Percentiles rank a stretch among this genome's conserved stretches.
These are phyloP conservation scores for Kuschelorhynchus macadamiae DNA, from an alignment of 2,888 invertebrate genomes.

Conservation along the genomic window DNA sequence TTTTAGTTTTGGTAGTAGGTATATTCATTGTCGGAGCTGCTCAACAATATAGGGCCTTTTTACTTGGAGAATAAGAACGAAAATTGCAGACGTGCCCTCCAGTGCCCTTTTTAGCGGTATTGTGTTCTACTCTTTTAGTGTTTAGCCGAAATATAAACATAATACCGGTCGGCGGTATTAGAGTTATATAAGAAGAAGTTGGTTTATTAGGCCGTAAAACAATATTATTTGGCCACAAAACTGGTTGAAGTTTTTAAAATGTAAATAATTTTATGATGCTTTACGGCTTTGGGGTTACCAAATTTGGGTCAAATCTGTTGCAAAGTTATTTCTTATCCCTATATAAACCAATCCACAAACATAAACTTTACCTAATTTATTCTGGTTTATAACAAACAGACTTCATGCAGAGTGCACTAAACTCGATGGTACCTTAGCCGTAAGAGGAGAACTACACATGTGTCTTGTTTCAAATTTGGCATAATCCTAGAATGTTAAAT, in stretches of 20 bases:
- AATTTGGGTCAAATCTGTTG: conserved; percentile 1
- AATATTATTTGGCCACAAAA: conserved; percentile 29
- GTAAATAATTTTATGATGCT: conserved; percentile 12
- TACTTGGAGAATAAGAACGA: conserved; percentile 10
- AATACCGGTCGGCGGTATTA: conserved; percentile 26
- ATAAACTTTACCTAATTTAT: no score
- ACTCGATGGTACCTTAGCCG: no score
- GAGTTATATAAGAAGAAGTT: conserved; percentile 9
- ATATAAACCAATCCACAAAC: no score
- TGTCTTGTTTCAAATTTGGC: no score
- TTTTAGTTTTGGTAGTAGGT: conserved; percentile 51
- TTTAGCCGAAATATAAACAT: conserved; percentile 32
- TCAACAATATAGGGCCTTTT: conserved; percentile 28
- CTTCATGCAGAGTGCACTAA: no score
- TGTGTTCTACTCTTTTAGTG: conserved; percentile 26
- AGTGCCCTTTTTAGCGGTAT: conserved; percentile 15
- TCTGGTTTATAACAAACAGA: no score
- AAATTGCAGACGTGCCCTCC: conserved; percentile 26
- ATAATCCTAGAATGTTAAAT: no score
- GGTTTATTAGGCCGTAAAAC: conserved; percentile 36
- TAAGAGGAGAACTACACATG: no score
- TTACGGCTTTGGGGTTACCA: background rate
- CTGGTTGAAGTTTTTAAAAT: conserved; percentile 19
- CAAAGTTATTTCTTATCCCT: no score
- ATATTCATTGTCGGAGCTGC: conserved; percentile 31